Base-by-base conservation (phyloP, 2,888 invertebrate species). In the Nebria brevicollis region DNA sequence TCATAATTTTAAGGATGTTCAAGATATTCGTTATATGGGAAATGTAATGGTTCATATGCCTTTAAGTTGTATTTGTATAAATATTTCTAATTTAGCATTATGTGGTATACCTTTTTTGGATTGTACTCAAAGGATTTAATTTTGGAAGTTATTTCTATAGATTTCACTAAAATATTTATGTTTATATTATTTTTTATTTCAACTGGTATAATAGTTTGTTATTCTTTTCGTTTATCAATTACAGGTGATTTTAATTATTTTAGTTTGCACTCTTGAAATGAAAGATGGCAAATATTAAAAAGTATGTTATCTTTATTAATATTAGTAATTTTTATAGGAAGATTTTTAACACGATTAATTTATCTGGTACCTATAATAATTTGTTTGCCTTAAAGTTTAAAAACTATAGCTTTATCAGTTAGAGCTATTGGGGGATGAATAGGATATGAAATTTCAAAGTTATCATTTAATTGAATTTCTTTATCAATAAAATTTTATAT, bases 21-120 rank as follows among this genome's bases (percentile, higher is more conserved):
- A 94, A 87, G 94, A 94, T 92, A 92, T 94, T 91, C 94, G 94
- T 3, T 89, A 85, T 88, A 91, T 93, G 85, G 92, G 92, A 0
- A 88, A 90, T 0, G 85, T 93, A 86, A 87, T 89, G 82, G 84
- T 86, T 77, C 88, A 88, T 86, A 88, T 92, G 85, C 92, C 92
- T 85, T 87, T 91, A 86, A 91, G 91, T 86, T 88, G 89, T 84
- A 86, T 90, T 85, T 91, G 90, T 85, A 87, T 90, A 84, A 86
- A 86, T 85, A 84, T 87, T 84, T 84, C 88, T 66, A 87, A 86
- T 84, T 85, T 90, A 77, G 85, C 88, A 75, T 20, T 90, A 85
- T 87, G 88, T 86, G 90, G 89, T 0, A 85, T 89, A 82, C 89
- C 89, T n/a, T 90, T 89, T 88, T 83, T 90, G 91, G 90, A 3